Conservation (phyloP, 1,140 invertebrate genomes). For the Capitella teleta region DNA sequence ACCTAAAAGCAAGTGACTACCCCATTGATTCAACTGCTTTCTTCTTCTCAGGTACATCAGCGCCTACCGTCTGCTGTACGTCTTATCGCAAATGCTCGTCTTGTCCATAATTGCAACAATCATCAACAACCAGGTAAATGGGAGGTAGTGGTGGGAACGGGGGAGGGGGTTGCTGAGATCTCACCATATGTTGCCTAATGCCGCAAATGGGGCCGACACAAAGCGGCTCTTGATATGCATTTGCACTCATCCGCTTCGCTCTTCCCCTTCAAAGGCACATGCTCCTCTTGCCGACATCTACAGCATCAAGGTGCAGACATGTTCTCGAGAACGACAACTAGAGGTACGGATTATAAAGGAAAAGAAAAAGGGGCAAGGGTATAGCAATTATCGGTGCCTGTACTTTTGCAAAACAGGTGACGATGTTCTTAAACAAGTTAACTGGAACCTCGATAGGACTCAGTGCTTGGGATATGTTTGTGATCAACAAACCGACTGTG, state of each 20-base stretch:
- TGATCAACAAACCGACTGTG: conserved; percentile 23
- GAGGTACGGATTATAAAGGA: too few relatives aligned
- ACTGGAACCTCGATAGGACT: conserved; percentile 21
- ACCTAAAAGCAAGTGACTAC: too few relatives aligned
- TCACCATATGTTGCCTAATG: too few relatives aligned
- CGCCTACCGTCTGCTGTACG: conserved; percentile 3
- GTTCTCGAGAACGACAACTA: background rate
- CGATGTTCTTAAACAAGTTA: conserved; percentile 21
- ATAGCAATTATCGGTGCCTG: too few relatives aligned
- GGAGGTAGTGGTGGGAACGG: too few relatives aligned
- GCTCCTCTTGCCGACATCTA: conserved; percentile 4
- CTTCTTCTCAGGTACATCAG: too few relatives aligned
- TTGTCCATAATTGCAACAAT: background rate
- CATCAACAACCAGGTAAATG: conserved; percentile 2
- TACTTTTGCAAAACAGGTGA: too few relatives aligned
- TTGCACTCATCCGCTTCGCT: background rate
- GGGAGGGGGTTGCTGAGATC: too few relatives aligned
- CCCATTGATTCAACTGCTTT: too few relatives aligned
- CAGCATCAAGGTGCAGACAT: background rate
- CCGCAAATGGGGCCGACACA: too few relatives aligned
- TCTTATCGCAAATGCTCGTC: conserved; percentile 1
- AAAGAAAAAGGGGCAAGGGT: too few relatives aligned
- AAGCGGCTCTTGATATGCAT: background rate
- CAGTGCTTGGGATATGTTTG: conserved; percentile 22
- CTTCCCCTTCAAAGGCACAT: too few relatives aligned